Base-by-base conservation (phyloP, 2,113 vertebrate genomes). In the Chloebia gouldiae region DNA sequence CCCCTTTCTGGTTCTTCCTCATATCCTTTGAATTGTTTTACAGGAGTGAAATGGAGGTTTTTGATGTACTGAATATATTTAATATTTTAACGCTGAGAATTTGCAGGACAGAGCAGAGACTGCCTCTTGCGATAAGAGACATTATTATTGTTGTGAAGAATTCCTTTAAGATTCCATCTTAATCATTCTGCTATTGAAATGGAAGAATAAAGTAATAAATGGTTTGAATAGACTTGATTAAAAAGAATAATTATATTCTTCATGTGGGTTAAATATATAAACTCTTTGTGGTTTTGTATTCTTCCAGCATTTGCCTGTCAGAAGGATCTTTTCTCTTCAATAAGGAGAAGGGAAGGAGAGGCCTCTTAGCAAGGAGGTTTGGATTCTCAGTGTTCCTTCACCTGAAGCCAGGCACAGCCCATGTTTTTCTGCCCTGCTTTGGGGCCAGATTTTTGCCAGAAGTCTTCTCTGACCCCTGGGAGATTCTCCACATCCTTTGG, bases 191-290 rank as follows among this genome's bases (percentile, higher is more conserved):
- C 96, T 95, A 96, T 97, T 97, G 97, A 97, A 97, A 97, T 96
- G 84, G 94, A 96, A 97, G 97, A 97, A 97, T 97, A 96, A 97
- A 97, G 97, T 97, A 97, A 97, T 97, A 97, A 96, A 96, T 96
- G 93, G 93, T 94, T 96, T 97, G 97, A 97, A 97, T 97, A 95
- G 97, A 96, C 95, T 96, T 97, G 97, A 97, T 97, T 97, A 97
- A 97, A 97, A 96, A 94, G 96, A 97, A 95, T 97, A 97, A 97
- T 97, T 97, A 95, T 95, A 96, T 97, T 97, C 93, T 91, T 95
- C 61, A 27, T 78, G 82, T 92, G 92, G 79, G 92, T 97, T 96
- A 96, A 97, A 96, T 97, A 96, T 96, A 96, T 95, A 97, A 96
- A 97, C 75, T 91, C 92, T 85, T 90, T 40, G 65, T 72, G 81